A percentile compares a stretch with the other conserved stretches of the same genome.
These are phyloP conservation scores for Pristis pectinata DNA, from an alignment of 2,797 vertebrate genomes.

Conservation along the genomic window DNA sequence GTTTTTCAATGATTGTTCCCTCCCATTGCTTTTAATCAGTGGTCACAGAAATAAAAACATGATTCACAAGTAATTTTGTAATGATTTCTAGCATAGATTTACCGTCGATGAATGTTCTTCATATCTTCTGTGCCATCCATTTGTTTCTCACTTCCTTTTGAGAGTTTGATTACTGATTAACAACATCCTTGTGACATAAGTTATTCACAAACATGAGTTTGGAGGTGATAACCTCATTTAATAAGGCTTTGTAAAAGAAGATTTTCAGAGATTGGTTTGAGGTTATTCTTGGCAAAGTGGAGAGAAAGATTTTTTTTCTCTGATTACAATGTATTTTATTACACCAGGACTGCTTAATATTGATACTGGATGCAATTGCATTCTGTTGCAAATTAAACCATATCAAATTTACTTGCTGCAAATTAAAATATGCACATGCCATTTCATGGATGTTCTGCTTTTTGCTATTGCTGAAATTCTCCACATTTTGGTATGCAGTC, in stretches of 20 bases:
- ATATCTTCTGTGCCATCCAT: background rate
- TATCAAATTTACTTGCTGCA: background rate
- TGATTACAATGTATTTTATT: background rate
- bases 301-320: background rate
- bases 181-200: background rate
- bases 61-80: background rate
- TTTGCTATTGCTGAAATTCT: background rate
- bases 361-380: background rate
- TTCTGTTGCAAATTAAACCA: background rate
- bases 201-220: background rate
- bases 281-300: background rate
- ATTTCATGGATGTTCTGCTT: background rate
- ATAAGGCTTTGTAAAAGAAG: background rate
- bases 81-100: background rate
- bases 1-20: background rate
- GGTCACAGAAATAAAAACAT: background rate
- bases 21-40: background rate
- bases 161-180: background rate
- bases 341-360: background rate
- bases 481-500: background rate
- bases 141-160: background rate
- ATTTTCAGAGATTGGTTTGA: constrained; percentile 11
- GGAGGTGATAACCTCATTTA: background rate
- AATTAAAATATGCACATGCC: background rate
- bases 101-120: background rate